Evolutionary conservation across 2,113 vertebrate genomes (phyloP), one percentile per base, ranked within the genome.

Genomic region (Ptychochromis oligacanthus): DNA sequence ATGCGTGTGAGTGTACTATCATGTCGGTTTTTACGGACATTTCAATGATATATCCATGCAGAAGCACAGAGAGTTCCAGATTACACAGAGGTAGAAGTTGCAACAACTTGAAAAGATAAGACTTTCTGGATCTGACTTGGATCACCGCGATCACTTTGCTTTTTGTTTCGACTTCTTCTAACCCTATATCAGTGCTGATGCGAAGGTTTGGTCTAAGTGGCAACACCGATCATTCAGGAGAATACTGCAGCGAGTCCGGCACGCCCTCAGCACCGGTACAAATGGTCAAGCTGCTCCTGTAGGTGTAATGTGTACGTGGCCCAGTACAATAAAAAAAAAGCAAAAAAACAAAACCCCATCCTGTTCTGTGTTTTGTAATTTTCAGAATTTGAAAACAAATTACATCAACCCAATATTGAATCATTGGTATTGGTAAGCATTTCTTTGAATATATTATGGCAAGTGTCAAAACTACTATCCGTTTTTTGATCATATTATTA

Each of bases 11-110:
- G n/a, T n/a, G n/a, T n/a, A n/a, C n/a, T n/a, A n/a, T n/a, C n/a
- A n/a, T n/a, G n/a, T n/a, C n/a, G n/a, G n/a, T 49, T 70, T 4
- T 22, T 40, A 0, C 6, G 15, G 11, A 26, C 64, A 28, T 70
- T 70, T 49, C 43, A 70, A 24, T 70, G 15, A 70, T 20, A 52
- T 43, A 65, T 65, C 62, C 4, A 17, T 24, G n/a, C 7, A 65
- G 62, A 13, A 43, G 13, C 15, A 43, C 13, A 65, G n/a, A 6
- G n/a, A 3, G 28, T 52, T 70, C 65, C 15, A 49, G 43, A 70
- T 70, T n/a, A n/a, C n/a, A 2, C 2, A 11, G 40, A 43, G 38
- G 62, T 24, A 43, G n/a, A 43, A 0, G 7, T 65, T 65, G 40
- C 10, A 70, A 49, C 65, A 13, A 43, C 26, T 70, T 28, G 24